Conservation (phyloP, 2,797 vertebrate species). For the Chanos chanos region DNA sequence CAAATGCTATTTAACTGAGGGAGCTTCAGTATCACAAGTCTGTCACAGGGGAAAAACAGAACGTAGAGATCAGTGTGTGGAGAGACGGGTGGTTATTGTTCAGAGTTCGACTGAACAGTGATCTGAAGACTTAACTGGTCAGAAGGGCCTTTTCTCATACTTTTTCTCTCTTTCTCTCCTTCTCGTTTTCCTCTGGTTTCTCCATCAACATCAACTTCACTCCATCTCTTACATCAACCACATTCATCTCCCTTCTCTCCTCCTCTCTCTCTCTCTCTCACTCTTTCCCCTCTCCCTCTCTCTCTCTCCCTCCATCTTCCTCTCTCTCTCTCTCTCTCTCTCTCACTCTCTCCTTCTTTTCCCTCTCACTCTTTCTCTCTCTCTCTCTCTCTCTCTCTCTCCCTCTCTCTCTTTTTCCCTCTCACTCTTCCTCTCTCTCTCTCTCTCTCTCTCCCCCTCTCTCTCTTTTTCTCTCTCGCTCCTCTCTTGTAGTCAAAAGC, state of each 20-base stretch:
- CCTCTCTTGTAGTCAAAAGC: constrained; percentile 80
- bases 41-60: too few species aligned
- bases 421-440: not conserved
- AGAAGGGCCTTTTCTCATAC: too few species aligned
- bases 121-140: too few species aligned
- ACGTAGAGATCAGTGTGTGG: too few species aligned
- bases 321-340: not conserved
- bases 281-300: constrained; percentile 5
- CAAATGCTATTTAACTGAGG: too few species aligned
- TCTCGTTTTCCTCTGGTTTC: too few species aligned
- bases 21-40: too few species aligned
- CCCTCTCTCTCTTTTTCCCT: not conserved
- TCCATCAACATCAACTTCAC: too few species aligned
- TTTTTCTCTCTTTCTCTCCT: too few species aligned
- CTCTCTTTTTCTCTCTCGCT: not conserved
- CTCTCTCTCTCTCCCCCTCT: not conserved
- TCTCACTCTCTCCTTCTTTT: constrained; percentile 21
- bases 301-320: not conserved
- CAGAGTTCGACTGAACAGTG: too few species aligned
- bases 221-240: too few species aligned
- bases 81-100: too few species aligned
- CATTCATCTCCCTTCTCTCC: constrained; percentile 40
- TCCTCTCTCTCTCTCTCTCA: constrained; percentile 1
- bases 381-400: not conserved
- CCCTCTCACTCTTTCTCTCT: constrained; percentile 10